These are phyloP conservation scores for Aphis gossypii DNA, from an alignment of 1,140 invertebrate genomes.

Conservation along the genomic window DNA sequence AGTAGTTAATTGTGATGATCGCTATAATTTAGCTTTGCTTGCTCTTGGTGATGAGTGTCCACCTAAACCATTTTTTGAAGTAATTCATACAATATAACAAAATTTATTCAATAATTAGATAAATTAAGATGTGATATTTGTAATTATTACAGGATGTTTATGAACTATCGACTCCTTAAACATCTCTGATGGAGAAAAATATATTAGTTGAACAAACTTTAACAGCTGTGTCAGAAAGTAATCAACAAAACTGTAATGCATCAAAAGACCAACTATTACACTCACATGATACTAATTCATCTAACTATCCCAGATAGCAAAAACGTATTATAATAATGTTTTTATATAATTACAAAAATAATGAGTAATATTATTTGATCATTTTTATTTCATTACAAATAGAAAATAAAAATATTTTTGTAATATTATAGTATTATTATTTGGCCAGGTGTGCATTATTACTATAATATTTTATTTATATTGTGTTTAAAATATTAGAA, in stretches of 20 bases:
- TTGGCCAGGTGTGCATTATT: too few relatives aligned
- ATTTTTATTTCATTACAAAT: too few relatives aligned
- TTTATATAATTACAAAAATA: too few relatives aligned
- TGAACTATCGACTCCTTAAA: constrained; percentile 15
- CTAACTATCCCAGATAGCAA: not conserved
- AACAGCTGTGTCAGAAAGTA: not conserved
- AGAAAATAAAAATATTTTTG: too few relatives aligned
- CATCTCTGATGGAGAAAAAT: not conserved
- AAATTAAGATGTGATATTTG: not conserved
- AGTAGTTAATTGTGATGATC: constrained; percentile 4
- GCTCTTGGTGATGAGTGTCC: constrained; percentile 26
- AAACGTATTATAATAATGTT: too few relatives aligned
- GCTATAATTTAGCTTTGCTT: constrained; percentile 6
- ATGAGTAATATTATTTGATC: too few relatives aligned
- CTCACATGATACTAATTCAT: constrained; percentile 10
- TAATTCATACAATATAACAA: not conserved
- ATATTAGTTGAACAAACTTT: not conserved
- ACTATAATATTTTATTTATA: too few relatives aligned
- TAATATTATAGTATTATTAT: too few relatives aligned
- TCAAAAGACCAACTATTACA: not conserved
- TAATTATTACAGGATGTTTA: not conserved
- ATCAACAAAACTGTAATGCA: not conserved
- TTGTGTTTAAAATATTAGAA: too few relatives aligned
- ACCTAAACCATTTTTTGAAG: constrained; percentile 27
- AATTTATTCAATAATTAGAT: not conserved